These are phyloP conservation scores for Lamprotornis superbus DNA, from an alignment of 2,113 vertebrate genomes.

Conservation along the genomic window DNA sequence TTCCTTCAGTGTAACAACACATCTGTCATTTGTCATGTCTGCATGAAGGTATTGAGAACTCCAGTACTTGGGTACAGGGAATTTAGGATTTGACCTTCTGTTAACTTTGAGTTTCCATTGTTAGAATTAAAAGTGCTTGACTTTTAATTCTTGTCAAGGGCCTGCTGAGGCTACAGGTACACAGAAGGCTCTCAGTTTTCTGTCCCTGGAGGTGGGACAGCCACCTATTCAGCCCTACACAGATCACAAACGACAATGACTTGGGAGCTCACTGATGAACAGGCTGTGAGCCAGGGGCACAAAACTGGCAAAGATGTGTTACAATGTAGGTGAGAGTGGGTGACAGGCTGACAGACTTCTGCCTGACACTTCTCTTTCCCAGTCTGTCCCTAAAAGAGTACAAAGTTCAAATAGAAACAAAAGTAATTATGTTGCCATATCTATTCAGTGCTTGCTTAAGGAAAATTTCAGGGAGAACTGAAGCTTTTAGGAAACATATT, in stretches of 20 bases:
- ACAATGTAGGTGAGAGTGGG: not conserved
- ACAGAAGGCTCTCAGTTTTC: not conserved
- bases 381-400: not conserved
- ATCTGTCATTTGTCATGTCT: not conserved
- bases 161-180: not conserved
- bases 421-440: not conserved
- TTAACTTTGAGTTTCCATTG: not conserved
- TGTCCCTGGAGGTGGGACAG: not conserved
- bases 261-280: not conserved
- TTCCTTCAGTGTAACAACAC: not conserved
- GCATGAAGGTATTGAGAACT: not conserved
- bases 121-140: not conserved
- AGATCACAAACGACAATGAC: not conserved
- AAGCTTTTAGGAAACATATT: not conserved
- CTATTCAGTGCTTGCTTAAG: not conserved
- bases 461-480: not conserved
- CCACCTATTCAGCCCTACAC: not conserved
- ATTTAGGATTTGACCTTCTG: not conserved
- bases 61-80: not conserved
- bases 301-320: not conserved
- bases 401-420: not conserved
- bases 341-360: not conserved
- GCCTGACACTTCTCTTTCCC: not conserved
- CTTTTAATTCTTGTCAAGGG: not conserved
- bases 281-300: not conserved